A percentile compares a stretch with the other conserved stretches of the same genome.
Conservation (phyloP, 2,113 vertebrate genomes). For the Oplegnathus fasciatus region DNA sequence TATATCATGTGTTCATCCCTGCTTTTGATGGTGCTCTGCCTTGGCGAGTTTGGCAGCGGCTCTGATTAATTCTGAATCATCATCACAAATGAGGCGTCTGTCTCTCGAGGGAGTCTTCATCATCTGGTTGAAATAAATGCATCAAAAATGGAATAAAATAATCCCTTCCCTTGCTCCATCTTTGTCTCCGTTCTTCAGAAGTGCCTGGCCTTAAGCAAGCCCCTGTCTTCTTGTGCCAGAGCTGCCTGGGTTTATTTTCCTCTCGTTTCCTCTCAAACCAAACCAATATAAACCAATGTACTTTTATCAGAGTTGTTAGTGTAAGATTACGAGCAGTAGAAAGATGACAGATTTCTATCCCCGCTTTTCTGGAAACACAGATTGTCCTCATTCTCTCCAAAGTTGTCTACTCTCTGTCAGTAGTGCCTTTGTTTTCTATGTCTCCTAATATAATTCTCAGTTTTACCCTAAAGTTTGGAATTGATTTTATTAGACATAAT, state of each 20-base stretch:
- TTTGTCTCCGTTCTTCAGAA: conserved; percentile 61
- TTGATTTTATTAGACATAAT: conserved; percentile 44
- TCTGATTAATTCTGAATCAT: conserved; percentile 79
- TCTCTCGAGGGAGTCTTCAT: conserved; percentile 73
- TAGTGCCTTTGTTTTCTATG: conserved; percentile 39
- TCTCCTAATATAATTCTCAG: conserved; percentile 48
- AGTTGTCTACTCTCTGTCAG: conserved; percentile 16
- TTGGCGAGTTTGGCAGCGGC: conserved; percentile 59
- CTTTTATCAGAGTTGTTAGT: conserved; percentile 74
- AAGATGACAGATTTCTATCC: conserved; percentile 45
- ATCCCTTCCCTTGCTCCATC: conserved; percentile 53
- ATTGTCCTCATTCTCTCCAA: conserved; percentile 46
- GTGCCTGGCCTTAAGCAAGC: conserved; percentile 56
- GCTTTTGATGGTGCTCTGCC: conserved; percentile 60
- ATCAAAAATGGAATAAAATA: conserved; percentile 75
- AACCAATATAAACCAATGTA: conserved; percentile 71
- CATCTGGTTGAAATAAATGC: conserved; percentile 82
- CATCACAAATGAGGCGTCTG: conserved; percentile 75
- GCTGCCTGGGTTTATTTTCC: conserved; percentile 74
- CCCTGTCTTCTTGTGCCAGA: conserved; percentile 75
- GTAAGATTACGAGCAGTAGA: conserved; percentile 49
- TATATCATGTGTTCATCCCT: conserved; percentile 68
- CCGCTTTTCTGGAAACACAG: conserved; percentile 42
- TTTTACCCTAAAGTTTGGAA: conserved; percentile 19
- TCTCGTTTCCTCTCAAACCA: conserved; percentile 70